Evolutionary conservation across 1,140 invertebrate genomes (phyloP), one percentile per base, ranked within the genome.

Genomic region (Zaprionus tsacasi): DNA sequence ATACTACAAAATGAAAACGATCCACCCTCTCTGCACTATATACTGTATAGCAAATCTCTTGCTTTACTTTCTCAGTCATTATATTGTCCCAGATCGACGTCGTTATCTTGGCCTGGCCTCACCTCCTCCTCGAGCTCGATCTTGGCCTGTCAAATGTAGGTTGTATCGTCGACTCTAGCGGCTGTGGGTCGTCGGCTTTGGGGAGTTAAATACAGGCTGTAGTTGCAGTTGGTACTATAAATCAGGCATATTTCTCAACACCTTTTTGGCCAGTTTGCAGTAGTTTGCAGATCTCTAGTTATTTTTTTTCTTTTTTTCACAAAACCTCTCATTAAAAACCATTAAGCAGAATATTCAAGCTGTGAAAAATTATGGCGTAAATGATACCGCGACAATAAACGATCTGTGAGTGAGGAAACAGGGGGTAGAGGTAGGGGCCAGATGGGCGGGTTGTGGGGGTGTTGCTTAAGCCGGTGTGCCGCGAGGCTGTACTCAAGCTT

Each of bases 191-290:
- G 40, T 45, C 40, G 54, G 78, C 58, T 64, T 33, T 59, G 45
- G 70, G 70, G 70, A 67, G 82, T 82, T 88, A 87, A 87, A 78
- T 82, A 88, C 78, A 87, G 83, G 64, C 73, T 76, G 54, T 21
- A 21, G n/a, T n/a, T 64, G 64, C 67, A 67, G 77, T 78, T 78
- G 80, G 77, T 82, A 87, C 80, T 82, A 87, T 87, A 87, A 87
- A 87, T 87, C 83, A 87, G 83, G 70, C 80, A 73, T 82, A 88
- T 87, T 87, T 87, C 83, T 87, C 83, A 87, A 85, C 81, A 85
- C 81, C 81, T 85, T 57, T 68, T 69, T 13, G 10, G 54, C 27
- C 15, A 58, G 36, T 56, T 59, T 21, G 17, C n/a, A 43, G 56
- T 8, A 58, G 36, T 56, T 59, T 5, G 27, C 27, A 30, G 27